A percentile compares a stretch with the other conserved stretches of the same genome.
Conservation (phyloP, 2,888 invertebrate genomes). For the Diadegma fenestrale region DNA sequence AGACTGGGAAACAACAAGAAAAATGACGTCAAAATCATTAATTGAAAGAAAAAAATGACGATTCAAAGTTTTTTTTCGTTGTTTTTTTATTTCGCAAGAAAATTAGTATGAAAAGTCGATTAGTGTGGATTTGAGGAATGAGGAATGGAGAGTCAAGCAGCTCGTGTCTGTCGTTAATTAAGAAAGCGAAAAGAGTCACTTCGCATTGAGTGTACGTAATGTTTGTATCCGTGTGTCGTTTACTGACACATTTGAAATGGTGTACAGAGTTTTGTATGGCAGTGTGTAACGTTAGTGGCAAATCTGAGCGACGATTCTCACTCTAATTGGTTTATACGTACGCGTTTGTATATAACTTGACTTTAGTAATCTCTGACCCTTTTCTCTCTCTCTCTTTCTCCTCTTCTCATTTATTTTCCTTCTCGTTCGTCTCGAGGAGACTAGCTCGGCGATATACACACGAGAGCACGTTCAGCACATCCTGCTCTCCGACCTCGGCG, state of each 20-base stretch:
- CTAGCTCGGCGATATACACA: background rate
- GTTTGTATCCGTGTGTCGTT: slow-evolving; percentile 39
- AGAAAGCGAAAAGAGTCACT: slow-evolving; percentile 71
- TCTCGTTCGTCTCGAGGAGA: background rate
- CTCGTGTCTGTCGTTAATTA: slow-evolving; percentile 74
- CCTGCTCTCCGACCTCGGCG: slow-evolving; percentile 5
- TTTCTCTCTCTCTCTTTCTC: background rate
- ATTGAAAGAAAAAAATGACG: no score
- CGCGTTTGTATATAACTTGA: slow-evolving; percentile 37
- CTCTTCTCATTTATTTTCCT: slow-evolving; percentile 13
- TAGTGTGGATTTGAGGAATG: slow-evolving; percentile 37
- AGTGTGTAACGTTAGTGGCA: slow-evolving; percentile 70
- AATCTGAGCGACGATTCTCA: slow-evolving; percentile 64
- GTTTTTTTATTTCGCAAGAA: background rate
- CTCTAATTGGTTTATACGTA: slow-evolving; percentile 72
- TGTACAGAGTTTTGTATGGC: slow-evolving; percentile 21
- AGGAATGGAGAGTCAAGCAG: background rate
- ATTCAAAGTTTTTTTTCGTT: background rate
- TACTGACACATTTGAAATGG: background rate
- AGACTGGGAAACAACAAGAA: no score
- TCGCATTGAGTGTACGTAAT: slow-evolving; percentile 43
- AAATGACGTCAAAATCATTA: no score
- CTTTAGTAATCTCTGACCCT: slow-evolving; percentile 23
- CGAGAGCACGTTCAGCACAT: slow-evolving; percentile 1
- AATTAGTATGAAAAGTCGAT: slow-evolving; percentile 25